Evolutionary conservation across 2,113 vertebrate genomes (phyloP).

Genomic region (Corythoichthys intestinalis): DNA sequence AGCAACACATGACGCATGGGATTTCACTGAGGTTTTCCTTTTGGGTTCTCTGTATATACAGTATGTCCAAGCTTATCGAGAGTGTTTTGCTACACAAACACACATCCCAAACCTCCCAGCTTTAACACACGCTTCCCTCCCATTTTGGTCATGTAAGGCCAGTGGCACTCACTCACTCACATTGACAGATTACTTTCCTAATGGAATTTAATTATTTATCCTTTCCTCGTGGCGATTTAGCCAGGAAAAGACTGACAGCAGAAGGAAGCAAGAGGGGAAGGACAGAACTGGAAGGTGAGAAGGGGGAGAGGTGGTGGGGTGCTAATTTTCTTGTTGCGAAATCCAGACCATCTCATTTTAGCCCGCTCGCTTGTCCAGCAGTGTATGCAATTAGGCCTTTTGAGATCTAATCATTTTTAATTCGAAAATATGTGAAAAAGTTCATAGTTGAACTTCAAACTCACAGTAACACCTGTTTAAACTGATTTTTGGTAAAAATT

Average conservation of each 20-base stretch:
- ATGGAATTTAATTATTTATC: conserved; percentile 84
- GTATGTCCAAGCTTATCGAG: conserved; percentile 24
- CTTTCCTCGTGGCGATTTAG: conserved; percentile 71
- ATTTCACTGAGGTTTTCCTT: conserved; percentile 17
- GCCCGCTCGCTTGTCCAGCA: neutral
- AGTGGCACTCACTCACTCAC: conserved; percentile 66
- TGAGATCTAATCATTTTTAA: neutral
- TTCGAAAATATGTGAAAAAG: neutral
- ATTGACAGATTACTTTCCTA: conserved; percentile 81
- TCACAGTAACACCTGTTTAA: too few species aligned
- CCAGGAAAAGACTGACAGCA: conserved; percentile 71
- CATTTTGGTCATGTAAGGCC: conserved; percentile 47
- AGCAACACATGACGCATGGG: conserved; percentile 9
- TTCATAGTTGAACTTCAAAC: neutral
- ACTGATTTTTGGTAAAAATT: too few species aligned
- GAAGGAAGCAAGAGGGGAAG: conserved; percentile 46
- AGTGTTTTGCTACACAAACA: neutral
- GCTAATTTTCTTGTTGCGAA: conserved; percentile 48
- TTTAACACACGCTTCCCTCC: conserved; percentile 4
- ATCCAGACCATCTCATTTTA: conserved; percentile 52
- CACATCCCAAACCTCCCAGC: neutral
- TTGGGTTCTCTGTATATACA: conserved; percentile 1
- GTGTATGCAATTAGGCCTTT: neutral
- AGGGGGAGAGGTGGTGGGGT: conserved; percentile 37
- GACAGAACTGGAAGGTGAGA: conserved; percentile 23